Evolutionary conservation across 2,888 invertebrate species (phyloP).

Genomic region (Amphipyra tragopoginis): DNA sequence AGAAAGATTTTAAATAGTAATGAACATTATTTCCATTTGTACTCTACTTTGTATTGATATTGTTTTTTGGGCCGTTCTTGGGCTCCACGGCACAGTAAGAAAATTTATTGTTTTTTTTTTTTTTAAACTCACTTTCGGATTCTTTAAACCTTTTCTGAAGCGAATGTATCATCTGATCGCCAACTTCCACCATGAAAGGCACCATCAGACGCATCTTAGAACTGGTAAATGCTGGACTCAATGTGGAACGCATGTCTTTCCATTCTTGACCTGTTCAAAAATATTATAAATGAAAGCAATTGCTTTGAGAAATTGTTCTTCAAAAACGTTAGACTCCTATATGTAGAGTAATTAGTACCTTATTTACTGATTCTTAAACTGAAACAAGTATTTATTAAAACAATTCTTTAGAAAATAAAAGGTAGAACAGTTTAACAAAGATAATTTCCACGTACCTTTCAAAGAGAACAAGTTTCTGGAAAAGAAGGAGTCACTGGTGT

Average conservation of each 20-base stretch:
- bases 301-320: not conserved
- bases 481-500: constrained; percentile 82
- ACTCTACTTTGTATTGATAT: too few species aligned
- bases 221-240: constrained; percentile 85
- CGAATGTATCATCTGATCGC: constrained; percentile 69
- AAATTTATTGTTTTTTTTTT: too few species aligned
- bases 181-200: constrained; percentile 78
- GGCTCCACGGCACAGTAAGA: not conserved
- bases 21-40: too few species aligned
- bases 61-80: too few species aligned
- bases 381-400: too few species aligned
- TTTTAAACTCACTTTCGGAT: constrained; percentile 65
- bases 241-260: constrained; percentile 77
- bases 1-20: too few species aligned
- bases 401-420: too few species aligned
- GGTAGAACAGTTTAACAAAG: too few species aligned
- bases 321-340: too few species aligned
- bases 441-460: constrained; percentile 69
- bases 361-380: too few species aligned
- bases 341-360: too few species aligned
- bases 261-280: constrained; percentile 62
- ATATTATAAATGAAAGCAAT: not conserved
- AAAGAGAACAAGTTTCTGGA: constrained; percentile 83
- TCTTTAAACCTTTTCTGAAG: constrained; percentile 62
- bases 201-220: constrained; percentile 82